Base-by-base conservation (phyloP, 2,888 invertebrate genomes). In the Noctua janthe region DNA sequence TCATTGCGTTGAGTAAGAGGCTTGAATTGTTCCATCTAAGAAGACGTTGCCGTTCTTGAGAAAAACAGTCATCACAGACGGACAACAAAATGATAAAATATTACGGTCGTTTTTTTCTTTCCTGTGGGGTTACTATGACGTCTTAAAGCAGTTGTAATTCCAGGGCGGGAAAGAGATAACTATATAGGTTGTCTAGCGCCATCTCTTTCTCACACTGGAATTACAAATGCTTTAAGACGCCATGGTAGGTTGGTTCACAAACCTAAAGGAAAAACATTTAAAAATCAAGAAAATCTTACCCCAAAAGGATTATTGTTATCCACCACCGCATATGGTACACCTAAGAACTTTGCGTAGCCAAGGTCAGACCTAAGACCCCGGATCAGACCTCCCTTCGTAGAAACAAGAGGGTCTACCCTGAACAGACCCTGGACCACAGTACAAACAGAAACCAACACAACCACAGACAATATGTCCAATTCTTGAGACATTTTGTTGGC, bases 241-340 rank as follows among this genome's bases (percentile, higher is more conserved):
- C 35, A 3, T 35, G 35, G 35, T 35, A 35, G 2, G 35, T 3
- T 29, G 59, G n/a, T 29, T 59, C 13, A 5, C 0, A 59, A 59
- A 5, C 0, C 15, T 29, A 2, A 62, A 29, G 7, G 15, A n/a
- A 43, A 67, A n/a, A 15, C 47, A n/a, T n/a, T n/a, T 0, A 23
- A 67, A 43, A 43, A 69, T 6, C 8, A 47, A 69, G 15, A n/a
- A 8, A 49, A 51, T 29, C 85, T 85, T 69, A 91, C 91, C 78
- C 90, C 91, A 78, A 92, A 87, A 83, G 90, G 87, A 87, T 90
- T 88, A 0, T 51, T 71, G 59, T 71, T 82, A 59, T 90, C 80
- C 6, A 91, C 83, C 11, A 79, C 78, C n/a, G 90, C 92, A 81
- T 90, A 92, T 11, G 92, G 92, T 6, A 92, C 88, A 17, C 92